phyloP scores from a whole-genome alignment of 2,113 vertebrate genomes.

The Artemisiospiza belli region DNA sequence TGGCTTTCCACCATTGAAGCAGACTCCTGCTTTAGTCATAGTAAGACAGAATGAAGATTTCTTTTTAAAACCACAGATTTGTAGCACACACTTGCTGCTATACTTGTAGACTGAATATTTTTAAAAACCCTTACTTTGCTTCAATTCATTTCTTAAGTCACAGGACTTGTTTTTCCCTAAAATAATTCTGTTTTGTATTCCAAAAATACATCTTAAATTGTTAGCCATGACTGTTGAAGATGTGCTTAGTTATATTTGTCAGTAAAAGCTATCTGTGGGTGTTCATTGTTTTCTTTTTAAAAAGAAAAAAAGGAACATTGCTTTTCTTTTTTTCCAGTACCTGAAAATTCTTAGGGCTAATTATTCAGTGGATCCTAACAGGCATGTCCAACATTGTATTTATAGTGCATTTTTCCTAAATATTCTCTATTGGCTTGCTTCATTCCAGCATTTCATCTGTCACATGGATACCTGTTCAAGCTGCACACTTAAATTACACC shows the following conservation, averaged over 20 bases:
- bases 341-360: neutral
- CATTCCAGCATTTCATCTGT: neutral
- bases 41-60: neutral
- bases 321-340: neutral
- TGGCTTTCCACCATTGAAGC: neutral
- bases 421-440: neutral
- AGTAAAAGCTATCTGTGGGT: neutral
- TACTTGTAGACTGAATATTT: neutral
- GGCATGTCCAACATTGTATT: neutral
- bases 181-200: neutral
- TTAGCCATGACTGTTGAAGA: neutral
- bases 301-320: neutral
- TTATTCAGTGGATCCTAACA: neutral
- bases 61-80: neutral
- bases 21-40: neutral
- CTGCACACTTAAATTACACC: neutral
- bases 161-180: neutral
- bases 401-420: neutral
- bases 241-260: neutral
- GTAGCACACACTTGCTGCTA: neutral
- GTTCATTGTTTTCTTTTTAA: neutral
- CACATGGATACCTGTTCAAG: neutral
- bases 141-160: neutral
- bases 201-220: neutral
- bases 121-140: neutral